phyloP scores from a whole-genome alignment of 2,797 vertebrate genomes.

The Sebastes variabilis region DNA sequence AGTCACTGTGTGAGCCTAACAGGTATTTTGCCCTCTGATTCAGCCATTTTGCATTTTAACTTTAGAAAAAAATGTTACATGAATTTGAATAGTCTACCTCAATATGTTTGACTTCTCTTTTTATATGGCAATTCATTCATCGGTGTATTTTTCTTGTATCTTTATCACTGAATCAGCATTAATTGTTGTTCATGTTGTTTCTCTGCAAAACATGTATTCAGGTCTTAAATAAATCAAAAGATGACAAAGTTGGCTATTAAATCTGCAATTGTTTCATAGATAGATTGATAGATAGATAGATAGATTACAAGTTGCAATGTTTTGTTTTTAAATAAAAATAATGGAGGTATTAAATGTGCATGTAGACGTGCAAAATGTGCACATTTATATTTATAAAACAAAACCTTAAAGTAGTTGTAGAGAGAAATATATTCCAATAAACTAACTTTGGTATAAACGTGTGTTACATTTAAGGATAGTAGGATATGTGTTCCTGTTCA shows the following conservation, averaged over 20 bases:
- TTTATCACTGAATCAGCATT: not conserved
- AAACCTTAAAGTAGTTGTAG: not conserved
- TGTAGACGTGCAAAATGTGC: too few species aligned
- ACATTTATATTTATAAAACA: not conserved
- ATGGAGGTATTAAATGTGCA: not conserved
- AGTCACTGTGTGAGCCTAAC: not conserved
- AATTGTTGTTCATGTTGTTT: not conserved
- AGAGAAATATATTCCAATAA: not conserved
- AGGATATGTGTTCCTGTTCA: not conserved
- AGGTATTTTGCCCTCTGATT: not conserved
- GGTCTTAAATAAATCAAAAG: not conserved
- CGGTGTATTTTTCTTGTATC: too few species aligned
- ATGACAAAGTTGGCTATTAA: not conserved
- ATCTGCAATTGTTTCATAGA: not conserved
- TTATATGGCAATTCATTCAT: not conserved
- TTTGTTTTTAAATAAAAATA: fast-evolving
- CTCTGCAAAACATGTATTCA: not conserved
- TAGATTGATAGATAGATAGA: too few species aligned
- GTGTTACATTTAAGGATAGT: not conserved
- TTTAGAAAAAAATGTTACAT: not conserved
- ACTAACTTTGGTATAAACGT: not conserved
- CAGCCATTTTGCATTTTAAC: not conserved
- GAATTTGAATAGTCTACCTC: not conserved
- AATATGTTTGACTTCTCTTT: not conserved
- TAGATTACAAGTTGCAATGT: too few species aligned